Evolutionary conservation across 2,888 invertebrate species (phyloP), one percentile per base, ranked within the genome.

Genomic region (Eupithecia subumbrata): DNA sequence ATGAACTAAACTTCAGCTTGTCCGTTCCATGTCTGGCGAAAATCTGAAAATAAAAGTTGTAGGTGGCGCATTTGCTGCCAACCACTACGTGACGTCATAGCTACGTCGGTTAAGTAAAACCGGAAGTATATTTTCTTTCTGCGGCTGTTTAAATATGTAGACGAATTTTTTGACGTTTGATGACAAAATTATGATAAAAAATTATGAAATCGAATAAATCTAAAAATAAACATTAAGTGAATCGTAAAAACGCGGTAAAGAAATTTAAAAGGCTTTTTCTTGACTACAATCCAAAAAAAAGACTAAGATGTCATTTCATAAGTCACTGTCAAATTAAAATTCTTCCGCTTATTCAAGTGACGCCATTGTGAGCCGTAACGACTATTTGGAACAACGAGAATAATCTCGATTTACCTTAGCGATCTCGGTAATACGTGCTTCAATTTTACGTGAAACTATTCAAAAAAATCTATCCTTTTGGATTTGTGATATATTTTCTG

Each of bases 341-440:
- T 89, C 87, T 92, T 92, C 93, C 70, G 93, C 90, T 94, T 93
- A 90, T 90, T 91, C 91, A 95, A 96, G 95, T 96, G 96, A 97
- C 97, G 97, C 97, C 97, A 97, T 97, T 97, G 97, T 97, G 97
- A 96, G 95, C 97, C 96, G 96, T 97, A 97, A 96, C 96, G 97
- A 96, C 97, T 96, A 95, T 94, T 90, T 87, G 87, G 90, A 91
- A 92, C 94, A 94, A 95, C 93, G 94, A 96, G 95, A 96, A 95
- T 93, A 95, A 96, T 96, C 97, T 94, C 91, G 90, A 94, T 95
- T 96, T 96, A 96, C 96, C 96, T 94, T 95, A 91, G 95, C 96
- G 96, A 96, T 96, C 96, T 93, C 90, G 92, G 92, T 93, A 94
- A 93, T 86, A 89, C 87, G 89, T 88, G 82, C 80, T 87, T 86